Evolutionary conservation across 2,888 invertebrate genomes (phyloP), one percentile per base, ranked within the genome.

Genomic region (Trachelus stipa): DNA sequence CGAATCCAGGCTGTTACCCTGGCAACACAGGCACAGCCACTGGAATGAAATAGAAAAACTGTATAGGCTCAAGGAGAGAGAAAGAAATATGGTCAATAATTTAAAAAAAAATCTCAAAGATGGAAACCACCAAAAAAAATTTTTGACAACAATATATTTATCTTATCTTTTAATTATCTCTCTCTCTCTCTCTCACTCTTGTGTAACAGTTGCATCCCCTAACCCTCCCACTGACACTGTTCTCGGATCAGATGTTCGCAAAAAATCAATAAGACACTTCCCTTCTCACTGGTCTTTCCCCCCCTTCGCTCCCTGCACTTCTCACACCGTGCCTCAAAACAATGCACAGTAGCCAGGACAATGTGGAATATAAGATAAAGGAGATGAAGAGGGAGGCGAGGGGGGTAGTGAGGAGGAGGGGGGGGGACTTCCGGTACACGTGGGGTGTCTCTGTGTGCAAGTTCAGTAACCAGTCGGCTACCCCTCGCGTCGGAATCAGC

Each of bases 1-100:
- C 79, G 83, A 88, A 89, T 87, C 87, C 88, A 87, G 88, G 88
- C 86, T 88, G 88, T 88, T 87, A 83, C 88, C 88, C 80, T 88
- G 87, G 85, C 85, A 82, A 83, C 83, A 71, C 77, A 78, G 80
- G 77, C 87, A 86, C 87, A 84, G 79, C 82, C 83, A 83, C 81
- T 79, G 82, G 69, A 73, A 80, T 80, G 76, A 81, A 77, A 82
- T n/a, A 31, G 69, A 9, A 30, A 31, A 31, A 30, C 30, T 77
- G 74, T 77, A 73, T 76, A 80, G 83, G 73, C 81, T 73, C 76
- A 73, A 12, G 3, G 74, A 79, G 73, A 75, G 73, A 77, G 76
- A 73, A 77, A 77, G 75, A 71, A 37, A 56, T 76, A 33, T 69
- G 68, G 35, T 73, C 74, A 73, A 77, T 74, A 73, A 68, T 11